These are phyloP conservation scores for Stomatorhinus ivindoensis DNA, from an alignment of 2,113 vertebrate species.

Conservation along the genomic window DNA sequence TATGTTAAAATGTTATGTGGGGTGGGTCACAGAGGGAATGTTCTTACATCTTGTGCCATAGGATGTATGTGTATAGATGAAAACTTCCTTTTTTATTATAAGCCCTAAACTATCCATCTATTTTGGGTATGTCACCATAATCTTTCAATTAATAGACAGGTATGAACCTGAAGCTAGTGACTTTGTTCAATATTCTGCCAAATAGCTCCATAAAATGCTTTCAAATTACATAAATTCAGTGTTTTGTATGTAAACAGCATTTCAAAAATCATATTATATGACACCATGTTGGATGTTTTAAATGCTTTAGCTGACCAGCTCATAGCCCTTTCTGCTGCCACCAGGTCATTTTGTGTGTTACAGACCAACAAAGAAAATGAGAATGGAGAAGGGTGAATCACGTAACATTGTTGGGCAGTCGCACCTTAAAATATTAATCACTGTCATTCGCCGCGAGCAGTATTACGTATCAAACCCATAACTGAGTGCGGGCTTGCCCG, in stretches of 20 bases:
- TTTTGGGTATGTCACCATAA: not conserved
- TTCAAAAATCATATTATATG: not conserved
- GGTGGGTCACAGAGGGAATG: not conserved
- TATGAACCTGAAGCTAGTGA: not conserved
- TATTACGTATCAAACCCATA: not conserved
- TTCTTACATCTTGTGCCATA: not conserved
- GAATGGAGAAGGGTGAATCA: not conserved
- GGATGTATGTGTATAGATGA: not conserved
- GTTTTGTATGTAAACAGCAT: not conserved
- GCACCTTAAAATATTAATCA: conserved; percentile 7
- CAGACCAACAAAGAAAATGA: not conserved
- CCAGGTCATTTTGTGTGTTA: not conserved
- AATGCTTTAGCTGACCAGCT: not conserved
- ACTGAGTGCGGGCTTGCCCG: not conserved
- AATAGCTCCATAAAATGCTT: not conserved
- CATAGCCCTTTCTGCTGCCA: not conserved
- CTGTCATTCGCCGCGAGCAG: not conserved
- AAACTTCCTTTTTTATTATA: not conserved
- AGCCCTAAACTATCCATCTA: not conserved
- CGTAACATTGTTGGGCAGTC: not conserved
- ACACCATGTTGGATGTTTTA: not conserved
- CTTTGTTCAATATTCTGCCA: not conserved
- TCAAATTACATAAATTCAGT: not conserved
- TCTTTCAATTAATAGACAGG: not conserved
- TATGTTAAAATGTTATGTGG: not conserved